Conservation (phyloP, 2,888 invertebrate genomes). For the Himalopsyche anomala region DNA sequence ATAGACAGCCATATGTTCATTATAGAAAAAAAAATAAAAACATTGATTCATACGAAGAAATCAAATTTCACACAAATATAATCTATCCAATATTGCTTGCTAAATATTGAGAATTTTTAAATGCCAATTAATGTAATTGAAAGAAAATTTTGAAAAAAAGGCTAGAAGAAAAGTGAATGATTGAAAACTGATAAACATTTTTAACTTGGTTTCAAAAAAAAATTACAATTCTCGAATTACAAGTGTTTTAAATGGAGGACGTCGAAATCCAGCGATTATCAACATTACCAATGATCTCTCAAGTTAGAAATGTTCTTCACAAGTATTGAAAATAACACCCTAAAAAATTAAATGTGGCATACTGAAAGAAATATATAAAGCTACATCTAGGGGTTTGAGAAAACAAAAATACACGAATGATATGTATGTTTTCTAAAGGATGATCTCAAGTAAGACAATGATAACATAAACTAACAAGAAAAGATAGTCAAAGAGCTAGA, state of each 20-base stretch:
- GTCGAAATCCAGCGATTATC: too few relatives aligned
- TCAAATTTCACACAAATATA: not conserved
- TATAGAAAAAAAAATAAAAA: too few relatives aligned
- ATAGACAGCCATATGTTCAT: too few relatives aligned
- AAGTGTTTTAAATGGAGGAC: too few relatives aligned
- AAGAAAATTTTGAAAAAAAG: not conserved
- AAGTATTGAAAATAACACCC: not conserved
- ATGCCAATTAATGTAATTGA: slow-evolving; percentile 1
- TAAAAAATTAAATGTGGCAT: not conserved
- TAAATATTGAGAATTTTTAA: not conserved
- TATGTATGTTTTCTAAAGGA: slow-evolving; percentile 23
- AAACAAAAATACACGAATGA: not conserved
- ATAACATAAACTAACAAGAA: slow-evolving; percentile 3
- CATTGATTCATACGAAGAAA: not conserved
- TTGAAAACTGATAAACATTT: not conserved
- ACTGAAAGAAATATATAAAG: slow-evolving; percentile 4
- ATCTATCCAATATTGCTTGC: not conserved
- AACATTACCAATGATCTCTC: not conserved
- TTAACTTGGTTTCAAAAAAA: not conserved
- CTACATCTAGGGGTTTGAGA: not conserved
- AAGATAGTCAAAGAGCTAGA: slow-evolving; percentile 13
- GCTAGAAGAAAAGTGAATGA: not conserved
- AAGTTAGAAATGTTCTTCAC: not conserved
- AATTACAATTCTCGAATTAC: too few relatives aligned
- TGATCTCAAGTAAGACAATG: slow-evolving; percentile 21